These are phyloP conservation scores for Lepilemur ruficaudatus DNA, from an alignment of 2,797 vertebrate species.

Conservation along the genomic window DNA sequence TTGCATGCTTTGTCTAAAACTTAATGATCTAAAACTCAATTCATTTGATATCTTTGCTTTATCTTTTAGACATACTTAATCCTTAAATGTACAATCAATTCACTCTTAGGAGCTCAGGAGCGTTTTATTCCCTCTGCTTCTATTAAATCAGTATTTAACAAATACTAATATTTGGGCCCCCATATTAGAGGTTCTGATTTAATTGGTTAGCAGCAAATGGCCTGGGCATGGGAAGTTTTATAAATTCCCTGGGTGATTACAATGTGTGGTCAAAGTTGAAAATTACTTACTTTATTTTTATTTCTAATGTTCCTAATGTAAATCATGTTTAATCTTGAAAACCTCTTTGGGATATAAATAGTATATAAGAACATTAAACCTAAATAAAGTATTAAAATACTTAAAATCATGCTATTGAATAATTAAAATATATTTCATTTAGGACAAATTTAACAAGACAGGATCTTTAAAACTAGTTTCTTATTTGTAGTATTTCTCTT, in stretches of 20 bases:
- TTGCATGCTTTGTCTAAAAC: constrained; percentile 3
- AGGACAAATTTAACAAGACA: constrained; percentile 3
- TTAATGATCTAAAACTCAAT: not conserved
- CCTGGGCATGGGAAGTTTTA: not conserved
- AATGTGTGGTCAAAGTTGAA: not conserved
- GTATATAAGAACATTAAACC: not conserved
- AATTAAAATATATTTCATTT: constrained; percentile 39
- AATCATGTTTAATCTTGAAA: constrained; percentile 2
- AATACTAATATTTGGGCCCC: not conserved
- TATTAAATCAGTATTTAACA: constrained; percentile 35
- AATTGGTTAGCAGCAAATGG: not conserved
- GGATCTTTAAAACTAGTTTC: constrained; percentile 36
- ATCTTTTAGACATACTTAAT: constrained; percentile 31
- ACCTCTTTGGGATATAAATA: not conserved
- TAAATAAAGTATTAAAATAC: not conserved
- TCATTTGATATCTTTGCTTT: not conserved
- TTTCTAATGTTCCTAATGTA: constrained; percentile 16
- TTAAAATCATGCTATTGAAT: not conserved
- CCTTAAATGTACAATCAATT: constrained; percentile 18
- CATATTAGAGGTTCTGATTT: not conserved
- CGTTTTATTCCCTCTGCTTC: not conserved
- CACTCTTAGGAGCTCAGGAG: not conserved
- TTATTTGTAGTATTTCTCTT: constrained; percentile 21
- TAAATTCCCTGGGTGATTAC: not conserved
- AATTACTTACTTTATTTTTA: constrained; percentile 30